phyloP scores from a whole-genome alignment of 1,140 invertebrate genomes.

The Brachionus rubens region DNA sequence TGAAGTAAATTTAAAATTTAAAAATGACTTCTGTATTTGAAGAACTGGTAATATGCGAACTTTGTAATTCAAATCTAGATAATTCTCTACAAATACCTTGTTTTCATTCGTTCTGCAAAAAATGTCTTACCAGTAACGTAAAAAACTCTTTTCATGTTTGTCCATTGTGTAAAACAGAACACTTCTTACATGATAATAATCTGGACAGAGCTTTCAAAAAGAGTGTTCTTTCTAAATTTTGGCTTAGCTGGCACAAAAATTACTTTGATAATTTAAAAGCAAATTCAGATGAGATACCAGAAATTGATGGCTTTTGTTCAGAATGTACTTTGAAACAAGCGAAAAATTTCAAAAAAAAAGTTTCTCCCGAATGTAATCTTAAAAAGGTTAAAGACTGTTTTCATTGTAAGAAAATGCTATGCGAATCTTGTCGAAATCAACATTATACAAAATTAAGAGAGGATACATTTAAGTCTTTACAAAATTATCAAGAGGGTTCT shows the following conservation, averaged over 20 bases:
- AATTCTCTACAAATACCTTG: background rate
- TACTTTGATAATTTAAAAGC: conserved; percentile 1
- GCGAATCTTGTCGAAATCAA: background rate
- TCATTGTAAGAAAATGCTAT: background rate
- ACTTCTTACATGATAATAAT: background rate
- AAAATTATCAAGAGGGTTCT: conserved; percentile 2
- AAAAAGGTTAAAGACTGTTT: conserved; percentile 7
- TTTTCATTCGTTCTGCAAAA: conserved; percentile 27
- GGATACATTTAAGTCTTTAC: background rate
- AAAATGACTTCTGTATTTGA: conserved; percentile 12
- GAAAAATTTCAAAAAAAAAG: background rate
- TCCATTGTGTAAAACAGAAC: background rate
- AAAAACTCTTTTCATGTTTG: background rate
- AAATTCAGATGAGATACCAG: background rate
- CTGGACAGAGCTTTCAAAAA: background rate
- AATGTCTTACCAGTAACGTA: background rate
- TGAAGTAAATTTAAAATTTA: too few relatives aligned
- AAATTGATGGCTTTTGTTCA: background rate
- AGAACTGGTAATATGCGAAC: background rate
- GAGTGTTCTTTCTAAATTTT: conserved; percentile 11
- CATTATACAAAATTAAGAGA: background rate
- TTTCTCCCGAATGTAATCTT: background rate
- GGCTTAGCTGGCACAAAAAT: background rate
- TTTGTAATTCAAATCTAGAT: conserved; percentile 11
- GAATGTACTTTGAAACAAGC: background rate